phyloP scores from a whole-genome alignment of 2,113 vertebrate species.

The Melanocharis versteri region DNA sequence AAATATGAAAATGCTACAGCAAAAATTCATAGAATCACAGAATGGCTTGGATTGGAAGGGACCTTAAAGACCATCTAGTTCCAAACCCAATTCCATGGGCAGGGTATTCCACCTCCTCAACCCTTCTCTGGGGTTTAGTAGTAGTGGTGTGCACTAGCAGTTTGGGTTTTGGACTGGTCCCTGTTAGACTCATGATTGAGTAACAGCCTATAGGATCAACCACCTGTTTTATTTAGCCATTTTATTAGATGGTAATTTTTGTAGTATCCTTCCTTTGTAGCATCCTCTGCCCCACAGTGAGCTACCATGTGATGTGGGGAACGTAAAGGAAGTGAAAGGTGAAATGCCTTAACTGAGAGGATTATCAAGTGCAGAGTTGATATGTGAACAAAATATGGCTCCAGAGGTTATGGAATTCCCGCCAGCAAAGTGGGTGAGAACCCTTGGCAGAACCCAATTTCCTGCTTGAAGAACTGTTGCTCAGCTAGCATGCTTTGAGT shows the following conservation, averaged over 20 bases:
- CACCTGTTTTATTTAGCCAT: not conserved
- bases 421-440: not conserved
- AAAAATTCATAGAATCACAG: not conserved
- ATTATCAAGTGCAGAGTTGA: not conserved
- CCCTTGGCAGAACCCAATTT: not conserved
- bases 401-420: not conserved
- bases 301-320: not conserved
- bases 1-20: not conserved
- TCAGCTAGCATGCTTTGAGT: not conserved
- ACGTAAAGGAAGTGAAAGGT: not conserved
- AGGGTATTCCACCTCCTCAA: not conserved
- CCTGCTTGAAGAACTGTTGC: not conserved
- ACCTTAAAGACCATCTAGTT: not conserved
- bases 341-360: not conserved
- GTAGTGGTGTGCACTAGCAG: not conserved
- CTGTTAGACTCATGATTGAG: not conserved
- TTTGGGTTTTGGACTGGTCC: not conserved
- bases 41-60: not conserved
- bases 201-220: not conserved
- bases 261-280: not conserved
- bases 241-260: not conserved
- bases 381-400: not conserved
- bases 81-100: not conserved
- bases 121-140: not conserved
- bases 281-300: not conserved